These are phyloP conservation scores for Mechanitis mazaeus DNA, from an alignment of 2,888 invertebrate species.

Conservation along the genomic window DNA sequence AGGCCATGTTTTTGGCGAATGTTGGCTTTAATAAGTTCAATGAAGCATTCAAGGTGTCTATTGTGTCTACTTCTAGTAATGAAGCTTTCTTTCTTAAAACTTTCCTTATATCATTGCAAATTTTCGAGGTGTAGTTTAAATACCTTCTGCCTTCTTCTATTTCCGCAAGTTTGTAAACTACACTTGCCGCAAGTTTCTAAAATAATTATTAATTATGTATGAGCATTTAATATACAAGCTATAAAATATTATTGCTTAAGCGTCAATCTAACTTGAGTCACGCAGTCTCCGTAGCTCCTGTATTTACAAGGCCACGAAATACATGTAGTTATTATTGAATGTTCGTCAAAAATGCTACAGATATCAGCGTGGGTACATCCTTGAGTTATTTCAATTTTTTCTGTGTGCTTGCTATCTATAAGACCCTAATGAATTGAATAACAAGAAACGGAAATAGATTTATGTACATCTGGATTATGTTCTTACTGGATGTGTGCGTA, in stretches of 20 bases:
- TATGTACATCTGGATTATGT: background rate
- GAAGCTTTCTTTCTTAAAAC: constrained; percentile 46
- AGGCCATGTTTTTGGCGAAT: constrained; percentile 37
- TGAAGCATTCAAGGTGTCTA: constrained; percentile 46
- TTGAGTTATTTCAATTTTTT: constrained; percentile 55
- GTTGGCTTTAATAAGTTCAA: constrained; percentile 48
- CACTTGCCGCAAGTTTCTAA: constrained; percentile 49
- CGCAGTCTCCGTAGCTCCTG: constrained; percentile 40
- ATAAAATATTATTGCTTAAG: constrained; percentile 2
- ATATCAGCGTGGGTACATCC: constrained; percentile 58
- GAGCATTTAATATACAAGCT: background rate
- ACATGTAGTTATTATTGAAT: constrained; percentile 48
- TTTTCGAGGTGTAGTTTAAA: constrained; percentile 58
- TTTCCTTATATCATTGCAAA: constrained; percentile 56
- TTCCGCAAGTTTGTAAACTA: constrained; percentile 50
- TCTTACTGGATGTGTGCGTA: background rate
- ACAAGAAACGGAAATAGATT: background rate
- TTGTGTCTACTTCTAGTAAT: constrained; percentile 41
- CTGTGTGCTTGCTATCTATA: constrained; percentile 40
- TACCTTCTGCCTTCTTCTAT: constrained; percentile 63
- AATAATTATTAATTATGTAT: constrained; percentile 28
- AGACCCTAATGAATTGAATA: constrained; percentile 45
- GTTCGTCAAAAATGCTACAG: constrained; percentile 60
- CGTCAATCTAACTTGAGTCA: constrained; percentile 45
- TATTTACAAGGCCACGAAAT: constrained; percentile 57